Base-by-base conservation (phyloP, 2,797 vertebrate genomes). In the Masticophis lateralis region DNA sequence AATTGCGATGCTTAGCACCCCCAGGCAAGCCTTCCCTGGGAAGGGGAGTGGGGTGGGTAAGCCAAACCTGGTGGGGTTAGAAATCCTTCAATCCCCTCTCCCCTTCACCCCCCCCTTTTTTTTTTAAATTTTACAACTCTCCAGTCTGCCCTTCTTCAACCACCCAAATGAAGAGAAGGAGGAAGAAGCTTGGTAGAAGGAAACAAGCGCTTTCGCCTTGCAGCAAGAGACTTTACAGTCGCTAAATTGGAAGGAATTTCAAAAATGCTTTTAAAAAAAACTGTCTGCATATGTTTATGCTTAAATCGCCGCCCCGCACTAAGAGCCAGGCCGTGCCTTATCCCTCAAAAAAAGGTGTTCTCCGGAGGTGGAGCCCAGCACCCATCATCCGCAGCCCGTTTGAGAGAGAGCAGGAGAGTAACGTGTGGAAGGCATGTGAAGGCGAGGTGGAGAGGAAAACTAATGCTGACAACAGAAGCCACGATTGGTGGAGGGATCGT, bases 171-270 rank as follows among this genome's bases (percentile, higher is more conserved):
- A 66, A 51, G 51, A 51, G 51, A 47, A 4, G 37, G 12, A 55
- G 20, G 93, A 94, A 95, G 79, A 89, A 63, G 94, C 66, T 74
- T 18, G 7, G 7, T 9, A 20, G 69, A 43, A 22, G 32, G 8
- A 22, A 43, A 43, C 2, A 37, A 74, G 32, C 7, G 0, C 6
- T 3, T 5, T 37, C 2, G 7, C 6, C 22, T 60, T 89, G 96
- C 95, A 95, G 47, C 93, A 93, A 94, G 94, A 96, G 94, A 94
- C 95, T 53, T 47, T 96, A 96, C 95, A 96, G 96, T 97, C 96
- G 83, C 61, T 69, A 69, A 51, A 57, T 74, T 56, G 83, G n/a
- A 74, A 93, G 53, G 61, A 59, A 91, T 93, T 43, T 87, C 86
- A 91, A 74, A 93, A 90, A 91, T 69, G 83, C n/a, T 90, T 69